These are phyloP conservation scores for Troides aeacus DNA, from an alignment of 2,888 invertebrate species.

Conservation along the genomic window DNA sequence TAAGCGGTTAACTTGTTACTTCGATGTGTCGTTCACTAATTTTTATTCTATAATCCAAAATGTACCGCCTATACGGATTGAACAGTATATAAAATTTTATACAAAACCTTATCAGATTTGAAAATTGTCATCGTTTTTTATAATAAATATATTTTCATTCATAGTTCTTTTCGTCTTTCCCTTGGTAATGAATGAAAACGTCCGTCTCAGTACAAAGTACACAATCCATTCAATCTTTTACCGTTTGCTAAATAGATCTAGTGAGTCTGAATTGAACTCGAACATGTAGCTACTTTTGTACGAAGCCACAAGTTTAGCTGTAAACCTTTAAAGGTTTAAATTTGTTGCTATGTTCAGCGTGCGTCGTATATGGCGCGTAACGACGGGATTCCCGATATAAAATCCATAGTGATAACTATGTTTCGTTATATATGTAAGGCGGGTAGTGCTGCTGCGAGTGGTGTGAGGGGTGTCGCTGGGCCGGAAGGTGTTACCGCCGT, in stretches of 20 bases:
- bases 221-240: no score
- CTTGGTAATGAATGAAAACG: neutral
- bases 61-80: neutral
- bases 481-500: slow-evolving; percentile 60
- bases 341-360: neutral
- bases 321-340: neutral
- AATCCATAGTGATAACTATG: neutral
- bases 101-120: neutral
- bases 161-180: neutral
- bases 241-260: no score
- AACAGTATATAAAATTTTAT: neutral
- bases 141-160: neutral
- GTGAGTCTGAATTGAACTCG: neutral
- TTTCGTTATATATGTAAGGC: slow-evolving; percentile 59
- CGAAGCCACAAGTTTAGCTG: neutral
- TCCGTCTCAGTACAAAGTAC: neutral
- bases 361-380: neutral
- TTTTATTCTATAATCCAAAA: neutral
- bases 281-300: neutral
- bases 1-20: slow-evolving; percentile 7
- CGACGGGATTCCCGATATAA: neutral
- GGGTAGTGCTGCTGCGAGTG: slow-evolving; percentile 62
- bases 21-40: slow-evolving; percentile 2
- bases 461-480: slow-evolving; percentile 61
- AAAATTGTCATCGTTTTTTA: neutral